Conservation (phyloP, 2,797 vertebrate species). For the Argyrosomus regius region DNA sequence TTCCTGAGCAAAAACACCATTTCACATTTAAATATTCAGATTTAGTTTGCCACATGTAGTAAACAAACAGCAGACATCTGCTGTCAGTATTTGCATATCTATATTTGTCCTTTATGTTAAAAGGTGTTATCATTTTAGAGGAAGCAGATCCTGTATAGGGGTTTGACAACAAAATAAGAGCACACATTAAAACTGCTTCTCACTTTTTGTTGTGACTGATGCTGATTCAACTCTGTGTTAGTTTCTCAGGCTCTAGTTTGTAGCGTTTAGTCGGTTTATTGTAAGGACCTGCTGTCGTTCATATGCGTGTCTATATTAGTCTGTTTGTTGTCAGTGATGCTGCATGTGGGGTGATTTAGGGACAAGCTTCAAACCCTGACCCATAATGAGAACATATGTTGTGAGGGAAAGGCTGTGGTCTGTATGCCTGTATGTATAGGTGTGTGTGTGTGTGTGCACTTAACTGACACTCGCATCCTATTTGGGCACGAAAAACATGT, state of each 20-base stretch:
- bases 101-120: neutral
- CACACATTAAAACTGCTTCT: neutral
- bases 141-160: neutral
- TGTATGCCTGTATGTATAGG: neutral
- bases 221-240: neutral
- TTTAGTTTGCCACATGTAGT: neutral
- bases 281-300: neutral
- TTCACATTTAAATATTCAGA: neutral
- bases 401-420: neutral
- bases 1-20: neutral
- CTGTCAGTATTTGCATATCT: neutral
- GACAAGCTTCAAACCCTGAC: constrained; percentile 14
- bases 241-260: neutral
- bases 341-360: constrained; percentile 1
- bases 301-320: neutral
- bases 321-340: constrained; percentile 18
- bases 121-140: neutral
- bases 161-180: neutral
- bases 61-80: neutral
- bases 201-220: neutral
- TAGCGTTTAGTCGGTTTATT: neutral
- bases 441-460: neutral
- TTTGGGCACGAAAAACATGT: neutral
- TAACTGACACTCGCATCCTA: neutral
- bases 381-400: constrained; percentile 7